Evolutionary conservation across 2,888 invertebrate species (phyloP), one percentile per base, ranked within the genome.

Genomic region (Dermolepida albohirtum): DNA sequence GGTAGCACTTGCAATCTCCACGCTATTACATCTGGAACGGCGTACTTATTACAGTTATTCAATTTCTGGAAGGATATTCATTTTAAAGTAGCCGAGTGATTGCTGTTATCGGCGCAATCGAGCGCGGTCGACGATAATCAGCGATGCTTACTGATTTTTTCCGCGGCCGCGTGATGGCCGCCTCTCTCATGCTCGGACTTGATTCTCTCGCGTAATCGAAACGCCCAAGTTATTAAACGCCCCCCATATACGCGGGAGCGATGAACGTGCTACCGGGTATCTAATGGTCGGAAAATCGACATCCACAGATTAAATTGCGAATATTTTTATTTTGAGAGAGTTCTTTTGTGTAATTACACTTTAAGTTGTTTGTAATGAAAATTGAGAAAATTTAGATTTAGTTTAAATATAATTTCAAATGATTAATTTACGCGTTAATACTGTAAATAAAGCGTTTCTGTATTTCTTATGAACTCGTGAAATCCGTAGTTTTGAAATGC

Each of bases 81-180:
- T 65, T 65, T 65, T 65, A 65, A 65, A 65, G 54, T 55, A 65
- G 54, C 55, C 65, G 43, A 43, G 40, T 63, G 65, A 65, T 55
- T 65, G 55, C 65, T 52, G 65, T 65, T 47, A 55, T 65, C 54
- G 55, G 41, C 55, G 55, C 40, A 27, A 55, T 55, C 55, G 55
- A 34, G 34, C 55, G 55, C 55, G 55, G 55, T 55, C 55, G 55
- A 55, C 41, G 55, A 55, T 55, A 55, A 55, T 55, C 55, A 55
- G 41, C 12, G 55, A 55, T 55, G 55, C 55, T 55, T 55, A 55
- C 41, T 16, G 55, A 55, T 55, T 55, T 55, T 55, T 55, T 41
- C 55, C 41, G 41, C 55, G 55, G 22, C 55, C 22, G 55, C 55
- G 55, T 17, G 41, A 55, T 55, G 22, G 22, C 41, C 22, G 55